Conservation (phyloP, 2,888 invertebrate genomes). For the Agrochola litura region DNA sequence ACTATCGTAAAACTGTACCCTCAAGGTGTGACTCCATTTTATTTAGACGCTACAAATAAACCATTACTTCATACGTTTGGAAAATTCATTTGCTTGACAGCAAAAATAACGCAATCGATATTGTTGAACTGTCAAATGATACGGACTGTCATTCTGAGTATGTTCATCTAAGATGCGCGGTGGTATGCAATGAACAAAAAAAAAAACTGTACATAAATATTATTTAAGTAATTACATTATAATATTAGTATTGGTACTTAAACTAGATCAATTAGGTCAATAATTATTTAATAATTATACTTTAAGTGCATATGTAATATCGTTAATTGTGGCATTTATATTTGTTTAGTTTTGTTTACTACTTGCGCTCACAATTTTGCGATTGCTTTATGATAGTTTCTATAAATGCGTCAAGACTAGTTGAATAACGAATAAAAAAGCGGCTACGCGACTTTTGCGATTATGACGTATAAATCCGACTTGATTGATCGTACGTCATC, state of each 20-base stretch:
- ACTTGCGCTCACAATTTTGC: not conserved
- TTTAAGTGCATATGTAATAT: slow-evolving; percentile 12
- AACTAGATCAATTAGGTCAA: slow-evolving; percentile 9
- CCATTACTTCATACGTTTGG: not conserved
- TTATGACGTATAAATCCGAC: not conserved
- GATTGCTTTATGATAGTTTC: not conserved
- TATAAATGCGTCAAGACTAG: not conserved
- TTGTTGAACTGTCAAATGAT: not conserved
- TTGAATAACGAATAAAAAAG: not conserved
- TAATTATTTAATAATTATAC: slow-evolving; percentile 15
- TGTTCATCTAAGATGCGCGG: not conserved
- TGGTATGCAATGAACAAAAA: not conserved
- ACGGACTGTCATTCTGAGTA: not conserved
- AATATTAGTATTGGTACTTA: not conserved
- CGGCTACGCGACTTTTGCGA: not conserved
- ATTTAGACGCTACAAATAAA: not conserved
- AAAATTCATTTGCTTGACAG: not conserved
- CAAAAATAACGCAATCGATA: not conserved
- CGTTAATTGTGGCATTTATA: slow-evolving; percentile 41
- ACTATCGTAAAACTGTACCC: not conserved
- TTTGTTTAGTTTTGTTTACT: slow-evolving; percentile 11
- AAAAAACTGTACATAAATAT: slow-evolving; percentile 21
- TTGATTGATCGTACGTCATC: not conserved
- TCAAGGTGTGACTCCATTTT: not conserved
- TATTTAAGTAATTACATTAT: not conserved